Evolutionary conservation across 2,797 vertebrate species (phyloP).

Genomic region (Lacerta bilineata): DNA sequence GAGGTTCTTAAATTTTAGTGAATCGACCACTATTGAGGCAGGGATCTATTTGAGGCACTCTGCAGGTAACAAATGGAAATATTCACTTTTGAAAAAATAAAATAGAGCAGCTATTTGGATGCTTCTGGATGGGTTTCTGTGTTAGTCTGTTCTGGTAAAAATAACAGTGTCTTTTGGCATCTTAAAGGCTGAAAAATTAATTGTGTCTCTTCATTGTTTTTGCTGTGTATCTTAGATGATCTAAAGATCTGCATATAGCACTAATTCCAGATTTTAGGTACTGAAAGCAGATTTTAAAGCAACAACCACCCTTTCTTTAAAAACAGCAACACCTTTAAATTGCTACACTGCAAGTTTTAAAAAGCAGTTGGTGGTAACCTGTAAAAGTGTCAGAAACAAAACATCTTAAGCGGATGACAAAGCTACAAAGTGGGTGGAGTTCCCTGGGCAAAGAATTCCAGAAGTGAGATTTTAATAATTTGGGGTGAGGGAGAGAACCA

Average conservation of each 20-base stretch:
- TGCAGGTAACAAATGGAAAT: neutral
- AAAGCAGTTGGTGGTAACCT: neutral
- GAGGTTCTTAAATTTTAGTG: conserved; percentile 1
- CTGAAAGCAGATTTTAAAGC: neutral
- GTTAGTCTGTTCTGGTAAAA: neutral
- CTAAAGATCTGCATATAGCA: conserved; percentile 1
- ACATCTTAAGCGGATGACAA: neutral
- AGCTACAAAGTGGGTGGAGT: neutral
- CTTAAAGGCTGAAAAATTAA: neutral
- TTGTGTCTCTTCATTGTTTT: neutral
- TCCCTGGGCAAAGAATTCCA: neutral
- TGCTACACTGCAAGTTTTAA: neutral
- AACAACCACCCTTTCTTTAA: neutral
- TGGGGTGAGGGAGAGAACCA: neutral
- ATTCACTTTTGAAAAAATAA: neutral
- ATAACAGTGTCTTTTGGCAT: neutral
- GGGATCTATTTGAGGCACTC: neutral
- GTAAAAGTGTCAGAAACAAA: neutral
- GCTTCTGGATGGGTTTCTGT: neutral
- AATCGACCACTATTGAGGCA: conserved; percentile 36
- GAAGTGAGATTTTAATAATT: neutral
- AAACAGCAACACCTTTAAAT: neutral
- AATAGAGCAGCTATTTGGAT: neutral
- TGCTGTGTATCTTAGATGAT: conserved; percentile 1
- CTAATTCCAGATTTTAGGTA: neutral